phyloP scores from a whole-genome alignment of 2,888 invertebrate species.

The Phlogophora meticulosa region DNA sequence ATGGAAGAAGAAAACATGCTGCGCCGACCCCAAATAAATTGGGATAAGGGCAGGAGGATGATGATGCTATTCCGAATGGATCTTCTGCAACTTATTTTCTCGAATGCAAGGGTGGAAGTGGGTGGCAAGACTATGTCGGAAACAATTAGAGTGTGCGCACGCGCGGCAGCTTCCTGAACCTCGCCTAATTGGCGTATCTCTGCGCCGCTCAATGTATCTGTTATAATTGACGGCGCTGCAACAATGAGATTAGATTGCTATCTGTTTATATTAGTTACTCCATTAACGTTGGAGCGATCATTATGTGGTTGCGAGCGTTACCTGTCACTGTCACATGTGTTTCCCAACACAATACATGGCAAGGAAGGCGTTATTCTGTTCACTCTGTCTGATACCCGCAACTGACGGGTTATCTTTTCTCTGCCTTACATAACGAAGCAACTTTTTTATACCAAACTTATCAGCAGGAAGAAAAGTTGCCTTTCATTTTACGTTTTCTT shows the following conservation, averaged over 20 bases:
- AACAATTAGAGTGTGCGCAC: constrained; percentile 88
- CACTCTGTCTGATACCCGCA: not conserved
- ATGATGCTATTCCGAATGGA: not conserved
- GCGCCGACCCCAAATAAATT: no score
- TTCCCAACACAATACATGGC: not conserved
- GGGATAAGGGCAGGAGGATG: no score
- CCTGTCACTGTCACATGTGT: constrained; percentile 4
- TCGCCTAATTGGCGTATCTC: constrained; percentile 87
- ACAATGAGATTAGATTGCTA: constrained; percentile 77
- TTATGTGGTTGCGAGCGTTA: constrained; percentile 37
- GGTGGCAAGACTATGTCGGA: constrained; percentile 79
- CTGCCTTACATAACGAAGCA: not conserved
- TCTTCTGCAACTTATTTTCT: constrained; percentile 16
- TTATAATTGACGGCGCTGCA: constrained; percentile 85
- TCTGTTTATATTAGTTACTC: constrained; percentile 66
- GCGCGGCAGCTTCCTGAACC: constrained; percentile 85
- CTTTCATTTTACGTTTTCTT: not conserved
- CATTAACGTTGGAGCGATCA: constrained; percentile 44
- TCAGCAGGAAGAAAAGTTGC: not conserved
- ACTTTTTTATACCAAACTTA: not conserved
- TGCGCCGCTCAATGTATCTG: constrained; percentile 81
- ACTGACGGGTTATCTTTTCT: not conserved
- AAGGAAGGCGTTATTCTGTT: not conserved
- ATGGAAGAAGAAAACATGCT: no score
- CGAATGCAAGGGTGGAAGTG: constrained; percentile 48